Evolutionary conservation across 2,797 vertebrate genomes (phyloP), one percentile per base, ranked within the genome.

Genomic region (Saxicola maurus): DNA sequence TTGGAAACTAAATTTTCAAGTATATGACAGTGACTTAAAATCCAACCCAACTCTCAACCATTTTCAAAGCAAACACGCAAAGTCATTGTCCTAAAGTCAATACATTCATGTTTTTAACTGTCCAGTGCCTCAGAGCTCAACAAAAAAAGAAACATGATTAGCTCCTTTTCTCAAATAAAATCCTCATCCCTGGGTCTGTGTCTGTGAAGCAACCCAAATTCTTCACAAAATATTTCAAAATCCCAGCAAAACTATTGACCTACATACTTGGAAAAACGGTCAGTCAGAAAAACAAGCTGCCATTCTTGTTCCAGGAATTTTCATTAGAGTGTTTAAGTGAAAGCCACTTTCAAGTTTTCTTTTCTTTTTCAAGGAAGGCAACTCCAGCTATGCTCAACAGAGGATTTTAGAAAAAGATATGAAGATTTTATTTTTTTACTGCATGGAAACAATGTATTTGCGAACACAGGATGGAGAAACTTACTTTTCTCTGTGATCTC

Each of bases 401-500:
- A 28, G 6, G 51, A 11, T 30, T 73, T 72, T 42, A 51, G 24
- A 52, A 17, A 74, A 62, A 52, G 7, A 60, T 13, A 72, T 0
- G 2, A 60, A 56, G 9, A 14, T 35, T 80, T 30, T 91, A 23
- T 23, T 48, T 92, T 79, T 68, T 35, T 35, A 60, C 11, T 69
- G 25, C 21, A 37, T 12, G 10, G 27, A 78, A 84, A 53, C 4
- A 27, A 1, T 21, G 8, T 25, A 56, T 40, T 85, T 33, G 4
- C 17, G 72, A 82, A 89, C 24, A 91, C 6, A 57, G 43, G 55
- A 64, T n/a, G 17, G 3, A 62, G 37, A 49, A 72, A 94, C 98
- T 97, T 95, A 99, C 99, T 53, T 97, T 99, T 99, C 96, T 99
- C 99, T 48, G 98, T 99, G 68, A 99, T 99, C 71, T 98, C 98